Evolutionary conservation across 1,140 invertebrate genomes (phyloP), one percentile per base, ranked within the genome.

Genomic region (Apis laboriosa): DNA sequence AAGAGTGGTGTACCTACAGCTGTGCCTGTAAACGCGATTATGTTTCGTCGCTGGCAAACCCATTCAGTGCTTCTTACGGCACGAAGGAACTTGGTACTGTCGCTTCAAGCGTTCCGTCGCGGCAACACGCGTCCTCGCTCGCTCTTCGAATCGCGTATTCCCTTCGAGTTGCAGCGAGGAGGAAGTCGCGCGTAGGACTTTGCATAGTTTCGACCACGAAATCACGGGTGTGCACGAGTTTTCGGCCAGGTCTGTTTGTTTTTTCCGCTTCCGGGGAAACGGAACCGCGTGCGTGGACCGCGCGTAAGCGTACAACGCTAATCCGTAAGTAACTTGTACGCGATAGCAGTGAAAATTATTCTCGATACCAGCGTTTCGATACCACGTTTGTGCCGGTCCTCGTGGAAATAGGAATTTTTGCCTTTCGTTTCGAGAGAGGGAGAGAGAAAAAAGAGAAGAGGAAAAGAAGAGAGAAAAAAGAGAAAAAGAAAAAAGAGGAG

Each of bases 31-130:
- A 88, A 88, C 86, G 74, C 86, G 87, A 88, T 88, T 88, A 88
- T 70, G 86, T 88, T 88, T 88, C 84, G 84, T 76, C 72, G 82
- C 84, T 88, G 87, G 83, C 86, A 81, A 85, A 88, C 72, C 79
- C 87, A 88, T 88, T 88, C 86, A 88, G 87, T 88, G 80, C 84
- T 88, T 82, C 86, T 88, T 84, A 88, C 87, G 84, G 83, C 86
- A 88, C 87, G 76, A 77, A 77, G 77, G 79, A 77, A 87, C 83
- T 77, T 85, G 86, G 86, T 88, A 66, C 76, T 24, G 80, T 49
- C 72, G 80, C 61, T 64, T 60, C 63, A 70, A 61, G 60, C 24
- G 74, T 63, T 51, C 13, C 53, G 70, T 74, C 80, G 78, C 11
- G 5, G 28, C 21, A 9, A 19, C 24, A 67, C 15, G 61, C 60